These are phyloP conservation scores for Phortica magna DNA, from an alignment of 2,888 invertebrate species.

Conservation along the genomic window DNA sequence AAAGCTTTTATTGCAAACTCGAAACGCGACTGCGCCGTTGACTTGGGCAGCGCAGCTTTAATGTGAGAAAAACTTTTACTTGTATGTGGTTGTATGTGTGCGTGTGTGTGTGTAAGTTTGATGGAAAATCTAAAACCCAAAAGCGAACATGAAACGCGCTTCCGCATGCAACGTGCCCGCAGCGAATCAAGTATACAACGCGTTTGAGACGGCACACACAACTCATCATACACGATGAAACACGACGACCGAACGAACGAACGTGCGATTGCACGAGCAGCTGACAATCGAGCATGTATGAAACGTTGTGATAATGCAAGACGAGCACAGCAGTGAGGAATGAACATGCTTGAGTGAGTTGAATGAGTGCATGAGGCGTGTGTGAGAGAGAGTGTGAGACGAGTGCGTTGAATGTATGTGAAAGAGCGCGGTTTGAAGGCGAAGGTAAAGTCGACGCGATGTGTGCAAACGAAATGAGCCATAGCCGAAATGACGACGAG, in stretches of 20 bases:
- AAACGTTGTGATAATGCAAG: too few species aligned
- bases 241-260: too few species aligned
- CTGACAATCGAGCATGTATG: too few species aligned
- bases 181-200: slow-evolving; percentile 24
- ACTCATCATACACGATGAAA: not conserved
- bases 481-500: slow-evolving; percentile 19
- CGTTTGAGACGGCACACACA: not conserved
- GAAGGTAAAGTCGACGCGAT: not conserved
- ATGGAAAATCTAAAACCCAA: slow-evolving; percentile 52
- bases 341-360: too few species aligned
- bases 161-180: slow-evolving; percentile 52
- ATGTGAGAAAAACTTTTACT: slow-evolving; percentile 35
- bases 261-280: not conserved
- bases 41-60: slow-evolving; percentile 36
- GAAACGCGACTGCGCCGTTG: slow-evolving; percentile 25
- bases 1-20: slow-evolving; percentile 17
- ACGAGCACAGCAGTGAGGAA: too few species aligned
- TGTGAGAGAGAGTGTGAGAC: too few species aligned
- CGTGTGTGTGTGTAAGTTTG: slow-evolving; percentile 31
- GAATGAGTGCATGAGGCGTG: too few species aligned
- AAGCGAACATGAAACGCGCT: slow-evolving; percentile 47
- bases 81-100: slow-evolving; percentile 4
- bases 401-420: too few species aligned
- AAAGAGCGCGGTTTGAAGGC: not conserved
- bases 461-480: not conserved